Evolutionary conservation across 2,113 vertebrate species (phyloP).

Genomic region (Pseudopipra pipra): DNA sequence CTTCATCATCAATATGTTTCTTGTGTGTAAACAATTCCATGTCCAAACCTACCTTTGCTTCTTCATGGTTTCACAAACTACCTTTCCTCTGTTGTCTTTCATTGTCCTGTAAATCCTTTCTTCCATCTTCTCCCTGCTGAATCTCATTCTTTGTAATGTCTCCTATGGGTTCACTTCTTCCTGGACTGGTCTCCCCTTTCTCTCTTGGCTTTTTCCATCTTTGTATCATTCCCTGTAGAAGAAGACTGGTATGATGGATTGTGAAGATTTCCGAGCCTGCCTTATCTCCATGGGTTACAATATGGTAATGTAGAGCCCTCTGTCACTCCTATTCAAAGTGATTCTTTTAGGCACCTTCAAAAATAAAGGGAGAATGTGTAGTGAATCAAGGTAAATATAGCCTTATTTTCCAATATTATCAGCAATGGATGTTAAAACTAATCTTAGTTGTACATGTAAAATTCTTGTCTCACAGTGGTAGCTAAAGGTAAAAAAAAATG

Average conservation of each 20-base stretch:
- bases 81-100: not conserved
- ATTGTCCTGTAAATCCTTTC: constrained; percentile 7
- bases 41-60: not conserved
- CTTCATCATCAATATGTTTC: not conserved
- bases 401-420: not conserved
- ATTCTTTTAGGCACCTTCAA: constrained; percentile 29
- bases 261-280: constrained; percentile 99
- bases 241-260: constrained; percentile 99
- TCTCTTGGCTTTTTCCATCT: constrained; percentile 64
- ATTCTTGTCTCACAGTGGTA: not conserved
- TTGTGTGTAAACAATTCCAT: not conserved
- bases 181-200: constrained; percentile 54
- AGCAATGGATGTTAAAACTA: not conserved
- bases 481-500: not conserved
- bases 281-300: constrained; percentile 99
- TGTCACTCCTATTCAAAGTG: constrained; percentile 48
- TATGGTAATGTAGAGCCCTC: constrained; percentile 83
- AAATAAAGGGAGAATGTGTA: constrained; percentile 3
- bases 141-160: constrained; percentile 35
- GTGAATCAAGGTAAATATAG: constrained; percentile 44
- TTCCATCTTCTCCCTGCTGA: not conserved
- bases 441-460: not conserved
- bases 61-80: constrained; percentile 21
- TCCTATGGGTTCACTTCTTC: constrained; percentile 48
- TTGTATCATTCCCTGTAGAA: constrained; percentile 83